Evolutionary conservation across 2,113 vertebrate species (phyloP), one percentile per base, ranked within the genome.

Genomic region (Polyodon spathula): DNA sequence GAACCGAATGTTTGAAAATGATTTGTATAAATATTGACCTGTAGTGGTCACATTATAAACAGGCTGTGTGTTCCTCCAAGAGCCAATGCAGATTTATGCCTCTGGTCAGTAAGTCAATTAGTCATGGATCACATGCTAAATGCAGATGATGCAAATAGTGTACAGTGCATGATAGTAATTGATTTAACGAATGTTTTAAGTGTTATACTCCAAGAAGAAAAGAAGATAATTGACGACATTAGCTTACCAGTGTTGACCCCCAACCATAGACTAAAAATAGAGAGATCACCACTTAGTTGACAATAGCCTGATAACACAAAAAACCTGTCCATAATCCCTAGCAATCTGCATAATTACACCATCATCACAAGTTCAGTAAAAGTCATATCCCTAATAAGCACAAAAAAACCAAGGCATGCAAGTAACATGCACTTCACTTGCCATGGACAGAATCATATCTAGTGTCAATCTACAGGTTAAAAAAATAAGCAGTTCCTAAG

Each of bases 161-260:
- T 79, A 78, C 51, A 69, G 48, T 8, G 42, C 15, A 57, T 53
- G 66, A 65, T 60, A 66, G 63, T 70, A 81, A 83, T 80, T 66
- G 70, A 69, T 63, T 14, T 81, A 85, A 85, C 75, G 78, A 67
- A 46, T 44, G 41, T 11, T 27, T 27, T 15, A 15, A 59, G 57
- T 59, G 41, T 44, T 59, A 59, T 8, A 42, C 56, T 27, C 27
- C 15, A 44, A 37, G 57, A 56, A 62, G 53, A 40, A 71, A 12
- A 58, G 56, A 54, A 56, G 57, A 68, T 59, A 54, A 1, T 3
- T 60, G 62, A 58, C 52, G 69, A 68, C 69, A 77, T 44, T 56
- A 56, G 62, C 54, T 61, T 64, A 40, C 16, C 41, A 66, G 61
- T 66, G 66, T 62, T 62, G 37, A 43, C 42, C 56, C 63, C 48